These are phyloP conservation scores for Eurystomus gularis DNA, from an alignment of 2,113 vertebrate species.

Conservation along the genomic window DNA sequence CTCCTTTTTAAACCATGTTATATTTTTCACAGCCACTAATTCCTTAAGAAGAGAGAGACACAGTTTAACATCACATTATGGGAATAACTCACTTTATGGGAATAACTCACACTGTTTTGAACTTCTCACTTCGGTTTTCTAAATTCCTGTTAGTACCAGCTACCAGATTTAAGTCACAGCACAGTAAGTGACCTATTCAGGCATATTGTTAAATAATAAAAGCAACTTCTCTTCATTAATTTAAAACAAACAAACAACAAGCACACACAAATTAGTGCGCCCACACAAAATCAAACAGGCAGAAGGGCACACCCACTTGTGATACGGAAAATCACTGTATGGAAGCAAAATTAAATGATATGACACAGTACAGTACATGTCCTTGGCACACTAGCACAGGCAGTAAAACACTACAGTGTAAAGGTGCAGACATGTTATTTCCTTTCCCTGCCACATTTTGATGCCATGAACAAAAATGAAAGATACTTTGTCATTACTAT, in stretches of 20 bases:
- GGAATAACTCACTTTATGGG: not conserved
- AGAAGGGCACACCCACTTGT: not conserved
- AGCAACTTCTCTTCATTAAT: not conserved
- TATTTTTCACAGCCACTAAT: not conserved
- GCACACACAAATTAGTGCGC: not conserved
- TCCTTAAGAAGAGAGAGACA: not conserved
- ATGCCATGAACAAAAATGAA: conserved; percentile 23
- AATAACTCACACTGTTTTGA: not conserved
- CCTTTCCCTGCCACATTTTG: not conserved
- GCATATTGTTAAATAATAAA: not conserved
- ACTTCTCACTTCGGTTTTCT: not conserved
- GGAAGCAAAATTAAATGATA: not conserved
- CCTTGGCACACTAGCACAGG: not conserved
- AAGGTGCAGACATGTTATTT: not conserved
- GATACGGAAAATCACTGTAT: not conserved
- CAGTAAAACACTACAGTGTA: not conserved
- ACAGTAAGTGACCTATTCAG: not conserved
- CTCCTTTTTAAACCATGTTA: not conserved
- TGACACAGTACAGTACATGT: not conserved
- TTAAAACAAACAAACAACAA: not conserved
- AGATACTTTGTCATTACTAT: not conserved
- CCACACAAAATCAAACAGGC: not conserved
- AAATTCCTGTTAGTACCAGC: not conserved
- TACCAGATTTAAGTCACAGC: not conserved
- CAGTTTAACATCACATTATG: not conserved